These are phyloP conservation scores for Spisula solida DNA, from an alignment of 2,888 invertebrate species.

Conservation along the genomic window DNA sequence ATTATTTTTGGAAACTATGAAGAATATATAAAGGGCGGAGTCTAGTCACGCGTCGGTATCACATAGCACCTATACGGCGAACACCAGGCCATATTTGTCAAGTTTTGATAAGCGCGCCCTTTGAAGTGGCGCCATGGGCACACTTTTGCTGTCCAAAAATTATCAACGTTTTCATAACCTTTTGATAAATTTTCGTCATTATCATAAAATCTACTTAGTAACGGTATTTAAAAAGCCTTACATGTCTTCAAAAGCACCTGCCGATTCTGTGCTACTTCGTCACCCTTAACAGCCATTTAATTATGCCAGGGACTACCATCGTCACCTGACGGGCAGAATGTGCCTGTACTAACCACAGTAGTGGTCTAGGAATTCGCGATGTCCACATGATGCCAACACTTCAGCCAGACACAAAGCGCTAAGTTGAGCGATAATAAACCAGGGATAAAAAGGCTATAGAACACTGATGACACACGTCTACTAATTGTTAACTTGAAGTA, in stretches of 20 bases:
- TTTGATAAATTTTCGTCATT: slow-evolving; percentile 63
- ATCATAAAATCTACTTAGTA: slow-evolving; percentile 58
- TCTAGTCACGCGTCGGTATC: slow-evolving; percentile 53
- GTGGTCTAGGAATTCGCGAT: background rate
- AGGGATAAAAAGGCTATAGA: background rate
- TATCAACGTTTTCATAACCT: slow-evolving; percentile 68
- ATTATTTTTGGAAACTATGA: slow-evolving; percentile 31
- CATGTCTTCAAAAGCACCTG: slow-evolving; percentile 59
- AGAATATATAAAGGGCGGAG: slow-evolving; percentile 52
- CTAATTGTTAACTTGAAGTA: background rate
- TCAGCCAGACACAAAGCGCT: background rate
- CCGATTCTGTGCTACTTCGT: slow-evolving; percentile 48
- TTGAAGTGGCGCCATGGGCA: slow-evolving; percentile 61
- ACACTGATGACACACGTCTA: background rate
- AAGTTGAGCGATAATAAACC: background rate
- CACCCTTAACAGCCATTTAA: slow-evolving; percentile 29
- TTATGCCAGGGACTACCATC: slow-evolving; percentile 30
- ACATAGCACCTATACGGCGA: slow-evolving; percentile 41
- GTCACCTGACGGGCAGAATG: slow-evolving; percentile 34
- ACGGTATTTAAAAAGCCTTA: slow-evolving; percentile 57
- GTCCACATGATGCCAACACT: background rate
- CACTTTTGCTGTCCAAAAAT: slow-evolving; percentile 56
- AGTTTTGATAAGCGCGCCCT: slow-evolving; percentile 46
- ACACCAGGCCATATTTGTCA: slow-evolving; percentile 59
- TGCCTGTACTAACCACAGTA: slow-evolving; percentile 27